phyloP scores from a whole-genome alignment of 2,888 invertebrate genomes.

The Rhagophthalmus giganteus region DNA sequence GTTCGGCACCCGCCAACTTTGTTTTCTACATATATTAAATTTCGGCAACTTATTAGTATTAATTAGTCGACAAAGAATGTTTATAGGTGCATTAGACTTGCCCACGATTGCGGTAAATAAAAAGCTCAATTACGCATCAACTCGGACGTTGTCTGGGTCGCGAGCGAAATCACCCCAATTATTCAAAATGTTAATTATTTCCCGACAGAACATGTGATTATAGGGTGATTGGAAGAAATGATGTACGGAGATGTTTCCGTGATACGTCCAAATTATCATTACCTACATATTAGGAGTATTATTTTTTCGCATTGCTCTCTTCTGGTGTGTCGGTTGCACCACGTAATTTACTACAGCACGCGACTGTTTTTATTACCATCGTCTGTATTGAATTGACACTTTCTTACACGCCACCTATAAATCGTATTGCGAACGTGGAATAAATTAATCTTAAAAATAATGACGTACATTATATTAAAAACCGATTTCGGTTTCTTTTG shows the following conservation, averaged over 20 bases:
- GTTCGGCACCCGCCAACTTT: too few relatives aligned
- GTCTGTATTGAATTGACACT: conserved; percentile 25
- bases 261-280: conserved; percentile 27
- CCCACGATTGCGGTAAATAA: too few relatives aligned
- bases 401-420: conserved; percentile 13
- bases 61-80: too few relatives aligned
- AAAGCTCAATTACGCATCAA: too few relatives aligned
- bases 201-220: conserved; percentile 24
- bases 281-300: too few relatives aligned
- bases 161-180: too few relatives aligned
- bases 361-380: conserved; percentile 21
- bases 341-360: conserved; percentile 24
- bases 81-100: too few relatives aligned
- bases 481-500: background rate
- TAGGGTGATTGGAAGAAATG: conserved; percentile 25
- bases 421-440: background rate
- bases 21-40: too few relatives aligned
- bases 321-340: conserved; percentile 23
- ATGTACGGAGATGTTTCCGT: conserved; percentile 29
- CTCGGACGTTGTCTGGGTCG: too few relatives aligned
- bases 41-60: too few relatives aligned
- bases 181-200: conserved; percentile 22
- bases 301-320: conserved; percentile 27
- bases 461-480: too few relatives aligned
- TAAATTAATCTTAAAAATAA: conserved; percentile 2